Conservation (phyloP, 2,888 invertebrate species). For the Steromphala cineraria region DNA sequence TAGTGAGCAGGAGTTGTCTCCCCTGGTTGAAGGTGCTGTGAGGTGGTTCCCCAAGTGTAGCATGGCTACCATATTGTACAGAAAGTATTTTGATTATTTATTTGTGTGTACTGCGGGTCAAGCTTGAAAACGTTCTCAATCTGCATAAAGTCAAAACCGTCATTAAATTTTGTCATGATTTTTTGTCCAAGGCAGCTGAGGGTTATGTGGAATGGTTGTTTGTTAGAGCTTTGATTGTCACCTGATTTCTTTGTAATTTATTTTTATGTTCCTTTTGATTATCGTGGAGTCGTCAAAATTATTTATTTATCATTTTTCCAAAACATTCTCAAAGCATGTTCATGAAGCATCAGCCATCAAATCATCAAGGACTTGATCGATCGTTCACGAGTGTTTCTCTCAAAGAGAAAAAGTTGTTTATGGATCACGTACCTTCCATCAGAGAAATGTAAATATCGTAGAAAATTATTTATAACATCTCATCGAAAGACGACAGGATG, state of each 20-base stretch:
- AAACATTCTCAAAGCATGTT: background rate
- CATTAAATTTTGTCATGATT: background rate
- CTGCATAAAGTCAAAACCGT: slow-evolving; percentile 13
- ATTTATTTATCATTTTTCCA: slow-evolving; percentile 1
- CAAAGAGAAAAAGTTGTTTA: background rate
- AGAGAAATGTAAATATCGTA: slow-evolving; percentile 11
- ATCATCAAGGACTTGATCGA: background rate
- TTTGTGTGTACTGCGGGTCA: slow-evolving; percentile 17
- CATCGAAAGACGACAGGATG: background rate
- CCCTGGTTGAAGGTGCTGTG: too few species aligned
- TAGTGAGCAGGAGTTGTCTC: too few species aligned
- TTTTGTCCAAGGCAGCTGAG: slow-evolving; percentile 1
- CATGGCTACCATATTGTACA: background rate
- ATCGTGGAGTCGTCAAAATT: slow-evolving; percentile 1
- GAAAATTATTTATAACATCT: slow-evolving; percentile 8
- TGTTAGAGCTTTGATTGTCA: background rate
- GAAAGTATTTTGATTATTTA: background rate
- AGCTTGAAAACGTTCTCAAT: slow-evolving; percentile 7
- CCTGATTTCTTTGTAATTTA: background rate
- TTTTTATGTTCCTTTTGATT: background rate
- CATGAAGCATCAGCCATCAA: background rate
- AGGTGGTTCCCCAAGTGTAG: background rate
- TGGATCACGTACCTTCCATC: background rate
- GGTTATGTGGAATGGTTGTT: slow-evolving; percentile 1
- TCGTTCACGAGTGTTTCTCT: background rate